Percentiles rank a stretch among this genome's conserved stretches.
phyloP scores from a whole-genome alignment of 2,113 vertebrate species.

The Vidua chalybeata region DNA sequence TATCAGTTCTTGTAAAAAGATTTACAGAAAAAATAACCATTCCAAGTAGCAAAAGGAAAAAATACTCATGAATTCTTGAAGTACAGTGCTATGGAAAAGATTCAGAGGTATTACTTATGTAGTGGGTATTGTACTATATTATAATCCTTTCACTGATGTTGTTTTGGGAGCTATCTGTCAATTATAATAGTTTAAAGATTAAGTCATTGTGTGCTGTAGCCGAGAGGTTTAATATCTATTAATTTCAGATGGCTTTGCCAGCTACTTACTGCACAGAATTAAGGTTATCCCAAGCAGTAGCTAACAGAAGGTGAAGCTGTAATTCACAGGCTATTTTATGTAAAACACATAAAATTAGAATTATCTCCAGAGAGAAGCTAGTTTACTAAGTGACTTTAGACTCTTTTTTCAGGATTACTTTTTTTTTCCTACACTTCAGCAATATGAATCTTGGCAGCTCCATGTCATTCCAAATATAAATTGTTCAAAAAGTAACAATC shows the following conservation, averaged over 20 bases:
- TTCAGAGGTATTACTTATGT: neutral
- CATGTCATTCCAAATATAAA: neutral
- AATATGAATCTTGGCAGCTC: neutral
- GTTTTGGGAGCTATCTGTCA: neutral
- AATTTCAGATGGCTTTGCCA: neutral
- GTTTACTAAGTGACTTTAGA: neutral
- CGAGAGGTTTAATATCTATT: neutral
- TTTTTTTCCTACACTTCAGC: neutral
- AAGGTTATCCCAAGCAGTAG: neutral
- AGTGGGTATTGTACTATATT: neutral
- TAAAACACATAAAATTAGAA: neutral
- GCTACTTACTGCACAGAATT: neutral
- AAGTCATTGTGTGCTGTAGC: neutral
- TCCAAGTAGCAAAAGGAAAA: neutral
- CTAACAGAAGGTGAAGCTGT: neutral
- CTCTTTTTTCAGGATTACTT: neutral
- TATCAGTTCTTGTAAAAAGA: neutral
- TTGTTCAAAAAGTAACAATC: neutral
- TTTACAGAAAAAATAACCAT: neutral
- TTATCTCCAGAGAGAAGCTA: neutral
- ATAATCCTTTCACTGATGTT: neutral
- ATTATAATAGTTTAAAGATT: neutral
- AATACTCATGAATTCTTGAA: neutral
- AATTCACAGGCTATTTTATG: neutral
- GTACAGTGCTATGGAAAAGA: neutral